Evolutionary conservation across 2,797 vertebrate genomes (phyloP), one percentile per base, ranked within the genome.

Genomic region (Spheniscus humboldti): DNA sequence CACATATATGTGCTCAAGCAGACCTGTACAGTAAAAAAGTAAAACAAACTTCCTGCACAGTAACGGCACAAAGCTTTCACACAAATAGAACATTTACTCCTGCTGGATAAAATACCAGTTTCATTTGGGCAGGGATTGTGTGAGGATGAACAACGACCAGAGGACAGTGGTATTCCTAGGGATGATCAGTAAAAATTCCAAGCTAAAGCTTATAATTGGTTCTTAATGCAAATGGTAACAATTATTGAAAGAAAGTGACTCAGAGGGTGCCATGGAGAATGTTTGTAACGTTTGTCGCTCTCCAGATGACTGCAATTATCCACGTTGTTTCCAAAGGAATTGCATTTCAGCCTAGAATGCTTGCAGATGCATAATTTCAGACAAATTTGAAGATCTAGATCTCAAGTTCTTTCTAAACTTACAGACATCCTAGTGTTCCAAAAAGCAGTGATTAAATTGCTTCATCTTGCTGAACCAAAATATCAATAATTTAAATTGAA

Each of bases 401-500:
- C 30, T 85, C 67, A 79, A 92, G 56, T 33, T 94, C 64, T 80
- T 78, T 80, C 50, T 94, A 78, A 75, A 75, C 24, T 94, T 92
- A 92, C 53, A 94, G 80, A 80, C 9, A 78, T 47, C 20, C 4
- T 66, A 33, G 2, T n/a, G 60, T 93, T 96, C 33, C 43, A 83
- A 94, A 94, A 93, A 71, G 7, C 24, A 87, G 15, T 56, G 52
- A 76, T 92, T 91, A 95, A 78, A 85, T 89, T 79, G 30, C 86
- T 86, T 95, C 88, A 90, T 87, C 85, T 96, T 90, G 47, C 75
- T 92, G 59, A 96, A 94, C 4, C 8, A 83, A 94, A 92, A 43
- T 79, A 92, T 74, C 25, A 80, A 86, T 57, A 90, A 88, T 88
- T 90, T 91, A 92, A 90, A 96, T 96, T 95, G 39, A 90, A 87